Evolutionary conservation across 2,888 invertebrate species (phyloP), one percentile per base, ranked within the genome.

Genomic region (Scelioninae gen. 1): DNA sequence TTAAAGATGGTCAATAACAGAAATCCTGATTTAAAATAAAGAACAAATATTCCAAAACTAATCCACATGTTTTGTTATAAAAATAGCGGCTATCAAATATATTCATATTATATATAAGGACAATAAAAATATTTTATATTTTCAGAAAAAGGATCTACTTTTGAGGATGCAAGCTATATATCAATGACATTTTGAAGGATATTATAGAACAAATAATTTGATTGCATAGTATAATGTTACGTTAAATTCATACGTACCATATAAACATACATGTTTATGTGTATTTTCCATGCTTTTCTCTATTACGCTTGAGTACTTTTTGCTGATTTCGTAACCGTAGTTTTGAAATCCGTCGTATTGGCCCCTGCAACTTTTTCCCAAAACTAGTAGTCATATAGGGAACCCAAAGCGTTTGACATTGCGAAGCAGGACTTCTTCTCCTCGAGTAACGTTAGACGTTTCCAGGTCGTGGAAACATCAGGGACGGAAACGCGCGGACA

Each of bases 391-490:
- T 49, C 63, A 60, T 65, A 43, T 47, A 11, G 29, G 11, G 29
- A 53, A 63, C 16, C 71, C 13, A 53, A 69, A 79, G 62, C 72
- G 58, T 75, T 82, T 62, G 76, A 77, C 82, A 78, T 84, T 71
- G 63, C 69, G 65, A 71, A 71, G 74, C 85, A 72, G 79, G 74
- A 74, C 79, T 79, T 83, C 74, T 83, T 80, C 60, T 66, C 63
- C 32, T 75, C 79, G 77, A 83, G 69, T 79, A 80, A 83, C 80
- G 74, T 84, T 80, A 79, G 83, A 83, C 80, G 77, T 85, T 85
- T 85, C 81, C 81, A 84, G 80, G 78, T 82, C 82, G 85, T 84
- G 80, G 75, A 85, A 85, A 85, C 81, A 82, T 85, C 82, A 77
- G 84, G 45, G 78, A 82, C 75, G 82, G 85, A 85, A 85, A 56